phyloP scores from a whole-genome alignment of 2,113 vertebrate species.

The Tylochromis polylepis region DNA sequence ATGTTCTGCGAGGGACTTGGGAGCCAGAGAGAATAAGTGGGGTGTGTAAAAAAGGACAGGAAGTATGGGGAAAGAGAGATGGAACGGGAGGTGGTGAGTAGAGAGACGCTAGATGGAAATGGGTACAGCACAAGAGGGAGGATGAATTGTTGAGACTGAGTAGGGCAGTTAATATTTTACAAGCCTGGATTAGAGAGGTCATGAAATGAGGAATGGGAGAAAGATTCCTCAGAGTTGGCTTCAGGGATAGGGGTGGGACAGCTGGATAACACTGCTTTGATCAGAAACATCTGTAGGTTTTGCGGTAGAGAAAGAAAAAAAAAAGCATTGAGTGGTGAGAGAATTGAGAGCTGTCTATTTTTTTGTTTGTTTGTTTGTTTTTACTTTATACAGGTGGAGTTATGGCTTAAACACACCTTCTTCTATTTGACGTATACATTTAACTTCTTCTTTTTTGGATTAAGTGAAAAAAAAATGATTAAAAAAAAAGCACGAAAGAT shows the following conservation, averaged over 20 bases:
- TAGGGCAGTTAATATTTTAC: slow-evolving; percentile 67
- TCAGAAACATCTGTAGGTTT: slow-evolving; percentile 57
- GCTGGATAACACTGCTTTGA: slow-evolving; percentile 54
- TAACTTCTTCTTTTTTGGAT: not conserved
- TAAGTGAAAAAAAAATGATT: not conserved
- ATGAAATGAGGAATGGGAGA: slow-evolving; percentile 56
- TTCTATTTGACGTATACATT: not conserved
- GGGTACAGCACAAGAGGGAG: slow-evolving; percentile 32
- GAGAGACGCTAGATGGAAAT: not conserved
- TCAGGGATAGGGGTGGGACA: slow-evolving; percentile 29
- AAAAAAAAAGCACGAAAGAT: not conserved
- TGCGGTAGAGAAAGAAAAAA: not conserved
- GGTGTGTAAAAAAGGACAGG: not conserved
- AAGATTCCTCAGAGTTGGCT: slow-evolving; percentile 51
- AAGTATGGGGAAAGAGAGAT: not conserved
- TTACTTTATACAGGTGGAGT: not conserved
- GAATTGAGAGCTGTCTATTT: not conserved
- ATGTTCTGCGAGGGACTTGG: slow-evolving; percentile 20
- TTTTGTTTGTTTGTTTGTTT: not conserved
- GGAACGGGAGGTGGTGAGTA: slow-evolving; percentile 5
- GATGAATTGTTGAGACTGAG: slow-evolving; percentile 42
- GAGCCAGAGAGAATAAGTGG: slow-evolving; percentile 13
- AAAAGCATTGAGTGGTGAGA: slow-evolving; percentile 5
- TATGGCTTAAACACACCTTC: not conserved
- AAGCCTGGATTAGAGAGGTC: slow-evolving; percentile 67